Percentiles rank a stretch among this genome's conserved stretches.
Evolutionary conservation across 1,140 invertebrate genomes (phyloP).

Genomic region (Polyergus mexicanus): DNA sequence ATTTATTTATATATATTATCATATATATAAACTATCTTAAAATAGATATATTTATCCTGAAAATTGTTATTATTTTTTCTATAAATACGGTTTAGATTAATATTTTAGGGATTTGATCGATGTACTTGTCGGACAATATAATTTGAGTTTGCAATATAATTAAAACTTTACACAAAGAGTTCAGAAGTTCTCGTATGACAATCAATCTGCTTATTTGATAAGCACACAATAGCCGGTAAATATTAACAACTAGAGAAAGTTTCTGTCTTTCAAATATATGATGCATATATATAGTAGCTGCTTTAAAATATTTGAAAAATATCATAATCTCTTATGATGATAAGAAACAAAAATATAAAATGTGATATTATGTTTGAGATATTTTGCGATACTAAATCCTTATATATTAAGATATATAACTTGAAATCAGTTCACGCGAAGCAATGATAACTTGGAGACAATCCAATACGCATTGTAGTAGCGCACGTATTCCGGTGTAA

Average conservation of each 20-base stretch:
- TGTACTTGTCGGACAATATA: background rate
- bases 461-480: constrained; percentile 26
- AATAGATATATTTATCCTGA: background rate
- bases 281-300: background rate
- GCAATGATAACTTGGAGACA: constrained; percentile 40
- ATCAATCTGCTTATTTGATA: background rate
- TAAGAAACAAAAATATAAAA: background rate
- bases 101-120: background rate
- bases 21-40: background rate
- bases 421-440: constrained; percentile 24
- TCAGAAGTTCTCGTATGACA: constrained; percentile 5
- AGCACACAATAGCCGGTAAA: background rate
- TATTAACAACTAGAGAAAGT: background rate
- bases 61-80: background rate
- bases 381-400: background rate
- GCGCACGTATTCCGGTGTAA: constrained; percentile 12
- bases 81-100: constrained; percentile 17
- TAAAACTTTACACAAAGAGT: constrained; percentile 16
- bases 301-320: constrained; percentile 17
- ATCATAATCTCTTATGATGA: background rate
- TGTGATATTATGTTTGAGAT: background rate
- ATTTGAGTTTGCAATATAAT: background rate
- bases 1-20: background rate
- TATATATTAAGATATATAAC: constrained; percentile 1
- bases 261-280: background rate